Evolutionary conservation across 2,113 vertebrate genomes (phyloP).

Genomic region (Pantherophis guttatus): DNA sequence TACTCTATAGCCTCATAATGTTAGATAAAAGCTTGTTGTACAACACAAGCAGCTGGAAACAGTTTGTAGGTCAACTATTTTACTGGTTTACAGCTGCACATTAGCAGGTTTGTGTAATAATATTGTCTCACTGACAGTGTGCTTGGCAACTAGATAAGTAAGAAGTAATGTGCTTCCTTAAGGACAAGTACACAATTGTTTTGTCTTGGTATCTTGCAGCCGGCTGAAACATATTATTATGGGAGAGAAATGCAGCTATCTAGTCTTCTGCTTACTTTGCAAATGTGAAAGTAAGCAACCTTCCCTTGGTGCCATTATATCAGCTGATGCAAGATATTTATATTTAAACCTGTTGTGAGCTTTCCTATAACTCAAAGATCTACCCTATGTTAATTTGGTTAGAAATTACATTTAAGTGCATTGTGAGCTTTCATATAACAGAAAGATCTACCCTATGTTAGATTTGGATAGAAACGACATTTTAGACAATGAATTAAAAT

Average conservation of each 20-base stretch:
- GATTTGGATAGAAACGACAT: background rate
- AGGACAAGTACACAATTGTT: background rate
- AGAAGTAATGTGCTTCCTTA: background rate
- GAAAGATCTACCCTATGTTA: too few relatives aligned
- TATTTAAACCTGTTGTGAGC: too few relatives aligned
- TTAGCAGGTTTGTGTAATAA: background rate
- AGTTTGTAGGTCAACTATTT: background rate
- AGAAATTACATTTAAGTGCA: background rate
- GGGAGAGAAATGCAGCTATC: background rate
- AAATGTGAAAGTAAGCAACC: background rate
- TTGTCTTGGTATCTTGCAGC: background rate
- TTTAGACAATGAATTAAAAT: background rate
- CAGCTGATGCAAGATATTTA: too few relatives aligned
- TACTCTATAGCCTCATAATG: background rate
- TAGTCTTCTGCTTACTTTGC: background rate
- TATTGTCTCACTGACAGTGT: background rate
- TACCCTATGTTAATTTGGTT: too few relatives aligned
- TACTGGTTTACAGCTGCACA: background rate
- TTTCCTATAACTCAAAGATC: too few relatives aligned
- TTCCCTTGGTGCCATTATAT: background rate
- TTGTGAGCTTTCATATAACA: background rate
- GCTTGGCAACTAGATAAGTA: background rate
- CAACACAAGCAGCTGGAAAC: conserved; percentile 4
- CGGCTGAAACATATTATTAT: background rate
- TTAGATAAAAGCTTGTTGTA: conserved; percentile 11